Conservation (phyloP, 2,888 invertebrate genomes). For the Rhyacophila evoluta region DNA sequence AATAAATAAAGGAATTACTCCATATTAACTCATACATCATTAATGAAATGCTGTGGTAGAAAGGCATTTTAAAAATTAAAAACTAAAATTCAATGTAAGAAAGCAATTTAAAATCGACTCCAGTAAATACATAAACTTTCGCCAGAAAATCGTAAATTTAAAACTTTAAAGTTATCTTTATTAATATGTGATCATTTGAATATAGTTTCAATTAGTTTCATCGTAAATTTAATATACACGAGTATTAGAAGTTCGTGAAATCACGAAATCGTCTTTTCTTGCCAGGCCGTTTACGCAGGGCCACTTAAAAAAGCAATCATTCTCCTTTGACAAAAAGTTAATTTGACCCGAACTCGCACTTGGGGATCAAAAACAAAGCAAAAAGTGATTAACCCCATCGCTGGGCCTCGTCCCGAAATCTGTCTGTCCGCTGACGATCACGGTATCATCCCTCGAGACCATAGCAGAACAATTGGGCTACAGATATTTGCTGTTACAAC, state of each 20-base stretch:
- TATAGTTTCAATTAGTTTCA: background rate
- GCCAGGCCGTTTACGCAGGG: conserved; percentile 15
- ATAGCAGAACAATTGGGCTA: background rate
- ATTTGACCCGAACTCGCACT: conserved; percentile 33
- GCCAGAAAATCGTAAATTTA: too few species aligned
- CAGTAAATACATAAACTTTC: too few species aligned
- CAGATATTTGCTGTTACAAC: too few species aligned
- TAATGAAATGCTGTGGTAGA: too few species aligned
- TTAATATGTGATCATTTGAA: background rate
- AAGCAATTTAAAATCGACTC: too few species aligned
- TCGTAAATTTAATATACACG: background rate
- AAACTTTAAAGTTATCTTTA: too few species aligned
- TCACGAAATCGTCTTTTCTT: conserved; percentile 20
- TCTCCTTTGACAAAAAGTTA: conserved; percentile 44
- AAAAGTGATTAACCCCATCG: conserved; percentile 49
- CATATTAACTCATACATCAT: too few species aligned
- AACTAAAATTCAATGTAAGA: too few species aligned
- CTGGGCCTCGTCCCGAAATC: conserved; percentile 39
- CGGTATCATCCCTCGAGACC: conserved; percentile 6
- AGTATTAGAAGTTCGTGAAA: background rate
- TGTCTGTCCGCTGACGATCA: conserved; percentile 30
- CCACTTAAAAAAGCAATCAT: conserved; percentile 23
- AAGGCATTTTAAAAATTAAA: too few species aligned
- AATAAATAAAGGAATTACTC: too few species aligned
- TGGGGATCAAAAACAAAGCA: conserved; percentile 44